A percentile compares a stretch with the other conserved stretches of the same genome.
These are phyloP conservation scores for Pangasianodon gigas DNA, from an alignment of 2,113 vertebrate species.

Conservation along the genomic window DNA sequence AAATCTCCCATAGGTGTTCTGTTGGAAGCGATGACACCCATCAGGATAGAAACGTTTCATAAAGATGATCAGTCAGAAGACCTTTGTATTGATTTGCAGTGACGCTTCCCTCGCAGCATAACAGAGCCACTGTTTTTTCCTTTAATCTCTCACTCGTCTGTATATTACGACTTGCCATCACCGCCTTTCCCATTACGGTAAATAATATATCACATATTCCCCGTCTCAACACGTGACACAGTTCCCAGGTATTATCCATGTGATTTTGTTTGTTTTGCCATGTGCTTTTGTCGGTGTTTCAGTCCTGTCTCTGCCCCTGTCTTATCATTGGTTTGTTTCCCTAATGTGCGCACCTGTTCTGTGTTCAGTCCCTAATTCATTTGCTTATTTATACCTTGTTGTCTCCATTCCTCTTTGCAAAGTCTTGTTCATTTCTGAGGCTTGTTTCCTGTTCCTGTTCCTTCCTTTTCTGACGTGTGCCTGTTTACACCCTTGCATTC, in stretches of 20 bases:
- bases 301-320: background rate
- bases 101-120: background rate
- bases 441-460: too few relatives aligned
- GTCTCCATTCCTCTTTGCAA: background rate
- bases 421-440: background rate
- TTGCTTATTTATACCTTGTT: background rate
- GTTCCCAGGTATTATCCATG: background rate
- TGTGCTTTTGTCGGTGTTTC: background rate
- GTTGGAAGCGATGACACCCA: background rate
- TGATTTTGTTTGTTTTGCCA: too few relatives aligned
- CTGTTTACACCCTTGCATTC: too few relatives aligned
- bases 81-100: background rate
- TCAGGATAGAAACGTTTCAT: background rate
- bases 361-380: background rate
- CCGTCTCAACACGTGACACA: too few relatives aligned
- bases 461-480: too few relatives aligned
- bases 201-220: background rate
- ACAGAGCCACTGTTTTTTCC: background rate
- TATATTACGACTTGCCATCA: background rate
- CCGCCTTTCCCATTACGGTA: background rate
- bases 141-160: background rate
- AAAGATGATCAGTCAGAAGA: background rate
- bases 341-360: background rate
- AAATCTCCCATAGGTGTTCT: background rate
- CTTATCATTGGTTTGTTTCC: background rate